Evolutionary conservation across 2,113 vertebrate species (phyloP), one percentile per base, ranked within the genome.

Genomic region (Brienomyrus brachyistius): DNA sequence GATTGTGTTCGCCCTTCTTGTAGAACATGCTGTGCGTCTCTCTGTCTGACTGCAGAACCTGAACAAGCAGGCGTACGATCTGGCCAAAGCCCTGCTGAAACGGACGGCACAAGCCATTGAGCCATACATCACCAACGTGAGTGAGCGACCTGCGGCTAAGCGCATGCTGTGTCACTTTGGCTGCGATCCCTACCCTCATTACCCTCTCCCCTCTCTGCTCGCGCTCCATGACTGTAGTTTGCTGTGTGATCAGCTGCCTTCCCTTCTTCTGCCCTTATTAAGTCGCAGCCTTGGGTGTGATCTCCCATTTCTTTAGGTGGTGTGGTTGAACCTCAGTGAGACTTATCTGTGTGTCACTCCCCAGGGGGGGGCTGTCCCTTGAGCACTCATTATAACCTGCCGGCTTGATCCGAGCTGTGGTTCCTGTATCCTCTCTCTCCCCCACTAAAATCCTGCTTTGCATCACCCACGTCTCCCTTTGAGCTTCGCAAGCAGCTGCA

Each of bases 111-210:
- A 99, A 94, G 97, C 98, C 82, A 99, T 99, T 89, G 98, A 99
- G 91, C 98, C 98, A 0, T 99, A 99, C 93, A 99, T 99, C 92
- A 99, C 98, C 91, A 99, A 99, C 56, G 98, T 99, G 96, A 98
- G 98, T 95, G 21, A 93, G 80, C 40, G n/a, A 80, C 66, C n/a
- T 19, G 54, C n/a, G 31, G 54, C 40, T 27, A 7, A 43, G 43
- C 23, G 0, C 62, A 27, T 21, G 8, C 43, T 70, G 51, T 23
- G 45, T 23, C 48, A 19, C 23, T 52, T 90, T 5, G 19, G 50
- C 40, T 35, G 21, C 19, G 82, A 35, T 27, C 48, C 13, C n/a
- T 88, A 8, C 80, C 35, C 45, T 83, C 80, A 0, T 7, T 43
- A 8, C 80, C 43, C 9, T 23, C 21, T 19, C 80, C 7, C 80